A percentile compares a stretch with the other conserved stretches of the same genome.
Conservation (phyloP, 1,140 invertebrate species). For the Drosophila nannoptera region DNA sequence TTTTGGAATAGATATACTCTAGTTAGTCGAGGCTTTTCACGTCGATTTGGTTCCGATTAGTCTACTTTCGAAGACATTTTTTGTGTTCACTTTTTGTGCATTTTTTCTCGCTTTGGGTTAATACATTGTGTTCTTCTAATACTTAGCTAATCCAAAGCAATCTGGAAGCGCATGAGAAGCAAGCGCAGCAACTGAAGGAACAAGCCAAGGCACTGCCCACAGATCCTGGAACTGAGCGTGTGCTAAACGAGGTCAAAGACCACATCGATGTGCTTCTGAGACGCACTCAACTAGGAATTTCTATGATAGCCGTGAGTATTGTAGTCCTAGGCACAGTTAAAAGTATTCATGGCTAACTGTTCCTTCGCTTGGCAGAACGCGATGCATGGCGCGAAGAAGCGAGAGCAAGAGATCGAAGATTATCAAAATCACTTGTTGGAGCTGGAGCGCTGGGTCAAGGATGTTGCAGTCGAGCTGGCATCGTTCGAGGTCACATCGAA, state of each 20-base stretch:
- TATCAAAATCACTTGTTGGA: slow-evolving; percentile 83
- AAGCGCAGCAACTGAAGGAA: slow-evolving; percentile 61
- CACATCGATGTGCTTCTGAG: slow-evolving; percentile 71
- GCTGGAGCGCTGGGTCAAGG: slow-evolving; percentile 83
- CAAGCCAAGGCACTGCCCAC: slow-evolving; percentile 62
- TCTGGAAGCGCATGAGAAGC: slow-evolving; percentile 71
- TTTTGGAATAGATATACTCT: slow-evolving; percentile 27
- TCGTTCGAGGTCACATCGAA: slow-evolving; percentile 64
- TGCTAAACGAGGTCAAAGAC: slow-evolving; percentile 70
- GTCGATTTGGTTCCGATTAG: slow-evolving; percentile 20
- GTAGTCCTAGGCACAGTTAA: too few species aligned
- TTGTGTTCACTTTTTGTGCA: slow-evolving; percentile 1
- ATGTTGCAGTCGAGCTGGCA: slow-evolving; percentile 66
- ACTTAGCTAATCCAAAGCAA: slow-evolving; percentile 75
- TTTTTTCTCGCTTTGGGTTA: slow-evolving; percentile 6
- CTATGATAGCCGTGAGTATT: slow-evolving; percentile 73
- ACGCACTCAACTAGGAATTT: slow-evolving; percentile 75
- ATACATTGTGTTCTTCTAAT: slow-evolving; percentile 17
- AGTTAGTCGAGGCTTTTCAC: slow-evolving; percentile 47
- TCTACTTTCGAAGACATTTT: too few species aligned
- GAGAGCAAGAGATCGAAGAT: slow-evolving; percentile 81
- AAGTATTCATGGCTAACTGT: too few species aligned
- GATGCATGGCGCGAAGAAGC: slow-evolving; percentile 80
- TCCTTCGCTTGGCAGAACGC: slow-evolving; percentile 77
- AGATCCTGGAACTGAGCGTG: slow-evolving; percentile 67